Base-by-base conservation (phyloP, 1,140 invertebrate species). In the Drosophila varians region DNA sequence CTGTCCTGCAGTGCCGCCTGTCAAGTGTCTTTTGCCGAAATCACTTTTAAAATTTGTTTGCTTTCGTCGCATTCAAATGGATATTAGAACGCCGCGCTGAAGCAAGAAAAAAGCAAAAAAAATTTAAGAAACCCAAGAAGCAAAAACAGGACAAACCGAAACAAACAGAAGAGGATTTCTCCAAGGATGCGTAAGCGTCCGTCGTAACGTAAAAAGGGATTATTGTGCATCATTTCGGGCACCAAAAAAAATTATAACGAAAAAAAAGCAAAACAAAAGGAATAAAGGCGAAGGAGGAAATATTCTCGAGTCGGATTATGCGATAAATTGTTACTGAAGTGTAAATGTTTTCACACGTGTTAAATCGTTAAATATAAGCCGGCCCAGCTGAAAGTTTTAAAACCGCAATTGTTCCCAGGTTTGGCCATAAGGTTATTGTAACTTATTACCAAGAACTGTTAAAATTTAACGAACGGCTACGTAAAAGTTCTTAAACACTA, bases 1-100 rank as follows among this genome's bases (percentile, higher is more conserved):
- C 61, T 53, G 68, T 66, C 51, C 46, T 56, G 52, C 43, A 48
- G 28, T 46, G 38, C 28, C 53, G 65, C 49, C 52, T 36, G 58
- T 60, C 55, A 78, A 74, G 76, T 78, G 76, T 66, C 48, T 77
- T 71, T 77, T 77, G 25, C 25, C 36, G 38, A 71, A 87, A 86
- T 80, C 74, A 80, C 64, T 70, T 86, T 73, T 42, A 19, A 84
- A 84, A 68, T 75, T 73, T 84, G 75, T 84, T 86, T 75, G 74
- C 60, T 62, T 54, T 60, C 43, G 38, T 62, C 68, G 49, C 55
- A 70, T 65, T 62, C 45, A 71, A 83, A 76, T 72, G 68, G 53
- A 68, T 74, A 61, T 61, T 58, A 45, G 36, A 71, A 74, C 51
- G 70, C 46, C 74, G 48, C 42, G 64, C 25, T 54, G 42, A 71